These are phyloP conservation scores for Gobio gobio DNA, from an alignment of 2,113 vertebrate species.

Conservation along the genomic window DNA sequence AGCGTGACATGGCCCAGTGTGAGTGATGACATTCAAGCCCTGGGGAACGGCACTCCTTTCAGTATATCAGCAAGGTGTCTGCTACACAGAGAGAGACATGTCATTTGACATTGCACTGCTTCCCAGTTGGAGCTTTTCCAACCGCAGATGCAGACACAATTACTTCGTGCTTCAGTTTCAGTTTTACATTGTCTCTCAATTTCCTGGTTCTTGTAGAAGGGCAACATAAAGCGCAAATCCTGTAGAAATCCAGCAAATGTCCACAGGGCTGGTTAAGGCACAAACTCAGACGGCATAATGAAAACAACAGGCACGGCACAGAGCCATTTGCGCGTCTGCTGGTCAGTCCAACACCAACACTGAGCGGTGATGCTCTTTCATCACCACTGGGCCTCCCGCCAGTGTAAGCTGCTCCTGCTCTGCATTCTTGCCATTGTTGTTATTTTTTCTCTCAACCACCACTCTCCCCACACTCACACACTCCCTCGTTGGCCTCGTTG, in stretches of 20 bases:
- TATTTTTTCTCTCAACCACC: conserved; percentile 4
- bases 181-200: neutral
- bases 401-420: conserved; percentile 40
- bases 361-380: conserved; percentile 32
- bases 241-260: neutral
- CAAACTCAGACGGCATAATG: conserved; percentile 10
- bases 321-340: conserved; percentile 20
- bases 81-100: neutral
- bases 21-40: conserved; percentile 43
- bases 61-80: conserved; percentile 36
- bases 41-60: conserved; percentile 32
- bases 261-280: conserved; percentile 5
- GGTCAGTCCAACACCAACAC: conserved; percentile 38
- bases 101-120: neutral
- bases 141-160: neutral
- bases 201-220: neutral
- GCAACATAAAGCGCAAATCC: neutral
- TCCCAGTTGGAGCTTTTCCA: conserved; percentile 13
- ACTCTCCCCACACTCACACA: neutral
- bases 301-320: conserved; percentile 8
- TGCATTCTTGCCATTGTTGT: conserved; percentile 30
- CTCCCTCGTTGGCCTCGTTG: conserved; percentile 8
- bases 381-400: conserved; percentile 30
- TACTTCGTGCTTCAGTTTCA: neutral
- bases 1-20: conserved; percentile 29